Conservation (phyloP, 2,797 vertebrate genomes). For the Cossypha caffra region DNA sequence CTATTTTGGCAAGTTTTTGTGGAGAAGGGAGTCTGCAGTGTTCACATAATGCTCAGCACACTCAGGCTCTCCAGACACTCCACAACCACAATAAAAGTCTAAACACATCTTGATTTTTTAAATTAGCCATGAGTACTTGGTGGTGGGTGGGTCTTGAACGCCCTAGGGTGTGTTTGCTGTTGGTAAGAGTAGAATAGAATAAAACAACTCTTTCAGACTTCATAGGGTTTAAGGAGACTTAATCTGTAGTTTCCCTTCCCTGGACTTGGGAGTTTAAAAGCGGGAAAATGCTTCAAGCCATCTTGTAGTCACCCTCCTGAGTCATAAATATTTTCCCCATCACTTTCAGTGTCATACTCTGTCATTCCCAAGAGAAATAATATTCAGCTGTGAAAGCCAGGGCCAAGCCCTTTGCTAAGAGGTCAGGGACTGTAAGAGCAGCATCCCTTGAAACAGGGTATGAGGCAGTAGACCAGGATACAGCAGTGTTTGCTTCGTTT, state of each 20-base stretch:
- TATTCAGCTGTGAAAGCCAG: not conserved
- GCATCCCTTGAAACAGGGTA: not conserved
- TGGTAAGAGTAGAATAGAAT: not conserved
- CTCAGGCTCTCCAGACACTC: not conserved
- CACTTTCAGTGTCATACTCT: not conserved
- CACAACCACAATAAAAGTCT: not conserved
- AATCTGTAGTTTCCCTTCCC: not conserved
- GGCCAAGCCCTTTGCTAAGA: not conserved
- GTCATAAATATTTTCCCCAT: not conserved
- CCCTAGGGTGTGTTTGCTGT: not conserved
- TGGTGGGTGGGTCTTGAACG: not conserved
- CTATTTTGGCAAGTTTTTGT: not conserved
- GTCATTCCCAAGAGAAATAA: not conserved
- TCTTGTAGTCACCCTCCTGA: not conserved
- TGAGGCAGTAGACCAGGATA: not conserved
- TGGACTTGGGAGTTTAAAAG: not conserved
- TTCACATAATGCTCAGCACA: not conserved
- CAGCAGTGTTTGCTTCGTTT: not conserved
- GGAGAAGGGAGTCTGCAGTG: not conserved
- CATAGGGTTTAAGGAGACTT: not conserved
- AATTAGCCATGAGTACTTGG: not conserved
- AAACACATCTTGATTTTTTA: not conserved
- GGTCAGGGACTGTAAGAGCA: not conserved
- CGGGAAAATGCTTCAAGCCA: not conserved
- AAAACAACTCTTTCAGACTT: not conserved